Evolutionary conservation across 2,888 invertebrate species (phyloP).

Genomic region (Salpingus planirostris): DNA sequence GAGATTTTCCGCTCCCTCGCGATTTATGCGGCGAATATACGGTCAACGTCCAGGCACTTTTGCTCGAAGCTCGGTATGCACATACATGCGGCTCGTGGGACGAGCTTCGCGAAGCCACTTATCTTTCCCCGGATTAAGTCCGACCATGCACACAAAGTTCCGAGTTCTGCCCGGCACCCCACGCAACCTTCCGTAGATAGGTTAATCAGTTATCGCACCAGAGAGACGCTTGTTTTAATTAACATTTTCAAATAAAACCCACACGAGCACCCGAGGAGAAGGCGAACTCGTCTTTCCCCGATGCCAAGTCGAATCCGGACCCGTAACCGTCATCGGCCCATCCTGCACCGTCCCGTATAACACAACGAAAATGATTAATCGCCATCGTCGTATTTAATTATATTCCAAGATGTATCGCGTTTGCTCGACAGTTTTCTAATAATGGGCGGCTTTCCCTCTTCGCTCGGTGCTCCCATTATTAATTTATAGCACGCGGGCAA

Average conservation of each 20-base stretch:
- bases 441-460: too few relatives aligned
- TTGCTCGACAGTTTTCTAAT: conserved; percentile 13
- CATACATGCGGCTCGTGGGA: neutral
- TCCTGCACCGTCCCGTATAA: conserved; percentile 6
- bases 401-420: conserved; percentile 15
- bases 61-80: too few relatives aligned
- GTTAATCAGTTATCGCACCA: conserved; percentile 21
- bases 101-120: neutral
- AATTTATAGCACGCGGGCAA: conserved; percentile 7
- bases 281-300: neutral
- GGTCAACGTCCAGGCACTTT: neutral
- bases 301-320: too few relatives aligned
- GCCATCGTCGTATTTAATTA: conserved; percentile 14
- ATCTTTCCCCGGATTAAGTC: neutral
- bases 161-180: conserved; percentile 19
- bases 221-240: conserved; percentile 21
- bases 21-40: too few relatives aligned
- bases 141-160: neutral
- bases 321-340: too few relatives aligned
- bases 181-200: conserved; percentile 18
- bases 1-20: too few relatives aligned
- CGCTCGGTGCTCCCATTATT: conserved; percentile 13
- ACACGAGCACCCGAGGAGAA: too few relatives aligned
- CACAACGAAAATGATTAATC: conserved; percentile 15
- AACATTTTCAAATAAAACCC: conserved; percentile 15